Conservation (phyloP, 92 coral and sea anemone genomes). For the Pocillopora meandrina region DNA sequence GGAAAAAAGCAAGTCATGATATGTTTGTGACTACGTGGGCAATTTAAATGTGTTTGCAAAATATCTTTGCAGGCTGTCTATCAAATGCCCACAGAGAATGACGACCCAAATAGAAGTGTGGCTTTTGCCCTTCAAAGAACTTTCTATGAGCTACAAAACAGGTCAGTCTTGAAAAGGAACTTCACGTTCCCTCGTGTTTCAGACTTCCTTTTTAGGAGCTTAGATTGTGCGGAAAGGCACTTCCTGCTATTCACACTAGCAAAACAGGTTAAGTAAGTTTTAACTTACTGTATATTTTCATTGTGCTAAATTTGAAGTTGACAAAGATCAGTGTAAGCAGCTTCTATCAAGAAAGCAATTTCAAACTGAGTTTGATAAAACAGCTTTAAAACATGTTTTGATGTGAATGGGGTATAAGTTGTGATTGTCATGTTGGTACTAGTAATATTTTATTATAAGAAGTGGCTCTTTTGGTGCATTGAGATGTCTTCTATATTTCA, state of each 20-base stretch:
- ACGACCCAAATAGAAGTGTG: conserved; percentile 96
- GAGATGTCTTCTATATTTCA: neutral
- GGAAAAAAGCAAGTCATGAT: no score
- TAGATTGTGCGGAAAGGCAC: neutral
- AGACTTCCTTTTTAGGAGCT: neutral
- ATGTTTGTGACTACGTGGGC: no score
- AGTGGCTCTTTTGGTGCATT: neutral
- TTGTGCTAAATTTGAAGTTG: no score
- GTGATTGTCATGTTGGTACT: no score
- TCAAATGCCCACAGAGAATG: conserved; percentile 99
- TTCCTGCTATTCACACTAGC: neutral
- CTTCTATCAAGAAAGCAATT: no score
- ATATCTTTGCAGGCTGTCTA: conserved; percentile 80
- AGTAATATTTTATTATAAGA: neutral
- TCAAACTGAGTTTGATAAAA: no score
- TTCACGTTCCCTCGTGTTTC: neutral
- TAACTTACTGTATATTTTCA: no score
- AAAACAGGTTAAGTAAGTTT: no score
- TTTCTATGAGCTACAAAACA: conserved; percentile 93
- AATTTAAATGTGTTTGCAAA: neutral
- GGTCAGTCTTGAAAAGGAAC: conserved; percentile 47
- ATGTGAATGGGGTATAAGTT: no score
- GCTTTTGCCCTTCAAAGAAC: conserved; percentile 96
- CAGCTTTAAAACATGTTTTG: no score
- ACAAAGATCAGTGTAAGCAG: no score